Base-by-base conservation (phyloP, 2,113 vertebrate species). In the Cygnus atratus region DNA sequence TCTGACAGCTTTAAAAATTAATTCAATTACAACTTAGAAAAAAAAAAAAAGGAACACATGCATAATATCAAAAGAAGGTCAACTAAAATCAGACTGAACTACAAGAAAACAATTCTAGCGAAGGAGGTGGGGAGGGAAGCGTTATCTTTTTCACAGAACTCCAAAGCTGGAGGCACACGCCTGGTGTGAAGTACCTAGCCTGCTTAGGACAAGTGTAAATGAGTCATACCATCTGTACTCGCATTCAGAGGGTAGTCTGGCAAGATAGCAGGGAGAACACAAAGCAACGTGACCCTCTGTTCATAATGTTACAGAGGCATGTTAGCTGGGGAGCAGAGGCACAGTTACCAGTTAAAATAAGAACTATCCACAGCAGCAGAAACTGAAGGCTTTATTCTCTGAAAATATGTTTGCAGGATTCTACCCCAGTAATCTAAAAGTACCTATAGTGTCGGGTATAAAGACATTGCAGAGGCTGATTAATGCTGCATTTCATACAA, bases 181-280 rank as follows among this genome's bases (percentile, higher is more conserved):
- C 90, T 92, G 93, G 90, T 93, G 88, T 87, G 91, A 96, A 95
- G 84, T 37, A 89, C 19, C 19, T 91, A 26, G 84, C 66, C 91
- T 96, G 87, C 86, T 76, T 52, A 91, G 95, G 92, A 93, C 86
- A 91, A 96, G 96, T 91, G 93, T 93, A 93, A 96, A 96, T 88
- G 95, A 96, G 84, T 92, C 93, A 89, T 72, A 46, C 96, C 96
- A 97, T 96, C 96, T 97, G 96, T 46, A 92, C 62, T 73, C 70
- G 4, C 83, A 94, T 84, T 91, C 84, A 91, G 68, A 96, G 90
- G 84, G 79, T 2, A 87, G 96, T 94, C 96, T 95, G 96, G 95
- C 93, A 66, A 84, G 90, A 94, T 67, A 94, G 92, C 88, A 94
- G 71, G 57, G 88, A 95, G 82, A 95, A 73, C 91, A 91, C 84